Percentiles rank a stretch among this genome's conserved stretches.
phyloP scores from a whole-genome alignment of 2,888 invertebrate species.

The Busseola fusca region DNA sequence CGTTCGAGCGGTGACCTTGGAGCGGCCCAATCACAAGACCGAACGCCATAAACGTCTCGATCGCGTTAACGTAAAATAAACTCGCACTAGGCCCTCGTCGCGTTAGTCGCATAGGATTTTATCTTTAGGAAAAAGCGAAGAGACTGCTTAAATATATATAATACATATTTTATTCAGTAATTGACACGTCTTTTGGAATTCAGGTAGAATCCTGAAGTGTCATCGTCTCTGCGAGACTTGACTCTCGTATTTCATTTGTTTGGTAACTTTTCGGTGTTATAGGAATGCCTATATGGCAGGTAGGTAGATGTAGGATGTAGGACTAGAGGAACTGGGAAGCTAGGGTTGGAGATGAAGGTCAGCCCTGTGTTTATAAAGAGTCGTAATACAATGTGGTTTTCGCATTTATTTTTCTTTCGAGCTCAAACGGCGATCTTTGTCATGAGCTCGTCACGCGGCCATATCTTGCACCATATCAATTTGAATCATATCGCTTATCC shows the following conservation, averaged over 20 bases:
- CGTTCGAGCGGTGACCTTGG: no score
- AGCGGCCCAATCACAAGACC: no score
- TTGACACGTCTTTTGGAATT: background rate
- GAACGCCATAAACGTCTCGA: no score
- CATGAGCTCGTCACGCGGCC: background rate
- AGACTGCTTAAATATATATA: no score
- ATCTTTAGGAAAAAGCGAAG: background rate
- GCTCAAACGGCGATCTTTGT: background rate
- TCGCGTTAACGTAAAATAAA: no score
- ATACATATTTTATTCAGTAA: no score
- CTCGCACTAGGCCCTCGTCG: no score
- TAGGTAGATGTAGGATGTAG: no score
- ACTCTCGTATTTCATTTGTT: background rate
- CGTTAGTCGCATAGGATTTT: no score
- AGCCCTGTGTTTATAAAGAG: background rate
- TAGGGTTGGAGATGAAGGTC: no score
- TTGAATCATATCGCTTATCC: background rate
- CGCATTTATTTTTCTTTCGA: background rate
- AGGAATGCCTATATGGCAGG: background rate
- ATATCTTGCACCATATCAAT: background rate
- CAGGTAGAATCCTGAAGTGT: background rate
- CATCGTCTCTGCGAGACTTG: background rate
- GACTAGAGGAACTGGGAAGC: background rate
- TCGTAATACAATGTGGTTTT: background rate
- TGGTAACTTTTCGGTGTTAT: background rate